Conservation (phyloP, 2,113 vertebrate genomes). For the Colius striatus region DNA sequence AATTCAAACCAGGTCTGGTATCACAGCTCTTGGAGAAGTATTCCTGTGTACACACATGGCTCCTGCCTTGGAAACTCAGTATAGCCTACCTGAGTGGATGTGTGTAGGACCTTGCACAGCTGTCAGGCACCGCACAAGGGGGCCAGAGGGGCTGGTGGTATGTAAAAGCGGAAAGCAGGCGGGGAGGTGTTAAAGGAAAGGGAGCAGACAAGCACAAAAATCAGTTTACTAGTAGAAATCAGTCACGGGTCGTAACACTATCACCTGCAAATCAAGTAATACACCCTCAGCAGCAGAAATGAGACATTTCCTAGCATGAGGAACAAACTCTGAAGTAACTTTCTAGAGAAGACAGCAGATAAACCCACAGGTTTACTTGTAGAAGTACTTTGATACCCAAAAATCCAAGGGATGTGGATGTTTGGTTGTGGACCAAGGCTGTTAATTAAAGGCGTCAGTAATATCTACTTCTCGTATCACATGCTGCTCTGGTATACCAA, state of each 20-base stretch:
- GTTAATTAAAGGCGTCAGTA: background rate
- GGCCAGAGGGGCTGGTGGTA: accelerated
- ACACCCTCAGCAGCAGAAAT: background rate
- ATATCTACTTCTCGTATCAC: background rate
- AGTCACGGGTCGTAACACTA: background rate
- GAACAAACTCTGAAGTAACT: background rate
- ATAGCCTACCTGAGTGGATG: accelerated
- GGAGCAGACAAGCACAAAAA: background rate
- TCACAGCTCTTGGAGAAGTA: background rate
- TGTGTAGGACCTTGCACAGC: accelerated
- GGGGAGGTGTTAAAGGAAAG: background rate
- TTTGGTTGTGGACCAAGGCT: background rate
- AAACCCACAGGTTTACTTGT: accelerated
- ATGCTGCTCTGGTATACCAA: background rate
- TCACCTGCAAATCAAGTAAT: background rate
- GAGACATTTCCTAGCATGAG: background rate
- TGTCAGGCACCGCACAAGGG: accelerated
- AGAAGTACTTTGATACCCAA: background rate
- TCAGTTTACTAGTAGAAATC: background rate
- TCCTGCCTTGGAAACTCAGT: background rate
- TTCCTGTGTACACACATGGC: background rate
- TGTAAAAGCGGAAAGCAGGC: accelerated
- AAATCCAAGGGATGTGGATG: background rate
- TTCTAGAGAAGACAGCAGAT: background rate
- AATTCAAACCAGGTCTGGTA: background rate